Conservation (phyloP, 2,113 vertebrate species). For the Upupa epops region DNA sequence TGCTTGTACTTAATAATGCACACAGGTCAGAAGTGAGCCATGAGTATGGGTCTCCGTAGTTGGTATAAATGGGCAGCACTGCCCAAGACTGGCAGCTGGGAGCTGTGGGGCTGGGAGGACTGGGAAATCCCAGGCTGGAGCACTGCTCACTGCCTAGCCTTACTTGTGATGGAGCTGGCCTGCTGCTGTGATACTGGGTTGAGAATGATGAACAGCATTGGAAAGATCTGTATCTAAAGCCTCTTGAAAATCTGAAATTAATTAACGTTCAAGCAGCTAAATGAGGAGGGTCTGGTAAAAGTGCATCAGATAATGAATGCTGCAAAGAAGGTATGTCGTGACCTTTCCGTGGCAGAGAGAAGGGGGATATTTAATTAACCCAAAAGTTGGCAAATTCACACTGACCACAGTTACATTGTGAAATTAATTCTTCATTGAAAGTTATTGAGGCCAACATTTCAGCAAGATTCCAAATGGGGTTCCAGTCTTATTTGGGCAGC, state of each 20-base stretch:
- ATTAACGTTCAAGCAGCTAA: not conserved
- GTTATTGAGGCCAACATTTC: not conserved
- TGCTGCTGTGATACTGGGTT: fast-evolving
- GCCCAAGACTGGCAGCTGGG: not conserved
- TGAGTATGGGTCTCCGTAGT: fast-evolving
- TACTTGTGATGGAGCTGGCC: fast-evolving
- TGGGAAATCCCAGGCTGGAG: not conserved
- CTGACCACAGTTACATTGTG: not conserved
- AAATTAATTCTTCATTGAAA: conserved; percentile 33
- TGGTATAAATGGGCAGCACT: fast-evolving
- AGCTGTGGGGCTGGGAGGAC: not conserved
- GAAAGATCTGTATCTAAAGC: not conserved
- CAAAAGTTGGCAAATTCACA: conserved; percentile 25
- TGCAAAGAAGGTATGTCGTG: conserved; percentile 17
- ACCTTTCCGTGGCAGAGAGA: not conserved
- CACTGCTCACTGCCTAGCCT: fast-evolving
- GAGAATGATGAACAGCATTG: not conserved
- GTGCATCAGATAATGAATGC: conserved; percentile 3
- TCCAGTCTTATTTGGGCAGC: not conserved
- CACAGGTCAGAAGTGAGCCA: not conserved
- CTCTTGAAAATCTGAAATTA: not conserved
- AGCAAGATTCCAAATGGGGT: not conserved
- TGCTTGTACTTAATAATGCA: not conserved
- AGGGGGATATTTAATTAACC: conserved; percentile 36
- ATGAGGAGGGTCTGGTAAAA: not conserved